Conservation (phyloP, 2,888 invertebrate genomes). For the Tupiocoris notatus region DNA sequence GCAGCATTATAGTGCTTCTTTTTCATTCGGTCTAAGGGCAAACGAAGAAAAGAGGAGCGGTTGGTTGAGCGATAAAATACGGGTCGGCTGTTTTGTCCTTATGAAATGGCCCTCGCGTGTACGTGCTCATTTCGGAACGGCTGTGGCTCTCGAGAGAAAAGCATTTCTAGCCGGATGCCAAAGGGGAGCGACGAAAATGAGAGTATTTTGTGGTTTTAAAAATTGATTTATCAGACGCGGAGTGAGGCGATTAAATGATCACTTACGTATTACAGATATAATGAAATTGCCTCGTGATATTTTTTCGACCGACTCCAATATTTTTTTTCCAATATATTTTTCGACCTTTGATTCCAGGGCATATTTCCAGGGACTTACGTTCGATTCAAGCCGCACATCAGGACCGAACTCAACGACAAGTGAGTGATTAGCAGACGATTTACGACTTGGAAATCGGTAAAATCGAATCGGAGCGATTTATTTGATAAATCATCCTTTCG, state of each 20-base stretch:
- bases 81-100: neutral
- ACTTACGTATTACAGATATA: too few relatives aligned
- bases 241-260: too few relatives aligned
- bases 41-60: neutral
- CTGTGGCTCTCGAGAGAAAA: neutral
- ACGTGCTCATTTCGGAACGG: neutral
- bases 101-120: neutral
- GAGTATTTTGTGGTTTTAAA: too few relatives aligned
- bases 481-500: too few relatives aligned
- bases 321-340: neutral
- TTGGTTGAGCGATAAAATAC: neutral
- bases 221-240: too few relatives aligned
- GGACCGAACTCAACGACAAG: conserved; percentile 76
- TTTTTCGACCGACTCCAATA: too few relatives aligned
- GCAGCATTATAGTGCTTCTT: too few relatives aligned
- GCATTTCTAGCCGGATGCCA: too few relatives aligned
- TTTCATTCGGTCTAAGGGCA: neutral
- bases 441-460: too few relatives aligned
- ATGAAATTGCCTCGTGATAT: too few relatives aligned
- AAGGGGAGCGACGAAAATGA: too few relatives aligned
- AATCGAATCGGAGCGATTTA: neutral
- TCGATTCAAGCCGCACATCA: conserved; percentile 67
- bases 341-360: conserved; percentile 56
- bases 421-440: too few relatives aligned
- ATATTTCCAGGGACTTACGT: conserved; percentile 84